Evolutionary conservation across 1,140 invertebrate genomes (phyloP).

Genomic region (Amphibalanus amphitrite): DNA sequence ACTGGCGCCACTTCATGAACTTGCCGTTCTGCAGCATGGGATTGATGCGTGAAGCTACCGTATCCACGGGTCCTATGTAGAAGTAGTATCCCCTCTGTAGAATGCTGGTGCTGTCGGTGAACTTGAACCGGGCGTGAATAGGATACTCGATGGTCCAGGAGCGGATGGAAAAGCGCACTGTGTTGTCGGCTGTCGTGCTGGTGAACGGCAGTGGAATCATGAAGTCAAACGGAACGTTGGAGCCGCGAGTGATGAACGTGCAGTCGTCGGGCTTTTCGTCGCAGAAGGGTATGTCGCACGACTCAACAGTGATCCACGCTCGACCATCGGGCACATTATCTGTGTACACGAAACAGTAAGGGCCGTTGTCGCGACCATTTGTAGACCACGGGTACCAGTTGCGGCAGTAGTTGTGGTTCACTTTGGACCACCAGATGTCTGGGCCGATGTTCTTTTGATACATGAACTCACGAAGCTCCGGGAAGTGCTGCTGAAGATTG

Average conservation of each 20-base stretch:
- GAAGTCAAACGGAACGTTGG: not conserved
- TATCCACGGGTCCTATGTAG: not conserved
- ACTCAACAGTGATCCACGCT: not conserved
- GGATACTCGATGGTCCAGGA: not conserved
- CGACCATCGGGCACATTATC: not conserved
- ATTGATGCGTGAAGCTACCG: not conserved
- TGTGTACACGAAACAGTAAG: not conserved
- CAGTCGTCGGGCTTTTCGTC: not conserved
- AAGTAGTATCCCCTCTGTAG: not conserved
- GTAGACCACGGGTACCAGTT: constrained; percentile 2
- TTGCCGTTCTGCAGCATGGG: not conserved
- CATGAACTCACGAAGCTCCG: not conserved
- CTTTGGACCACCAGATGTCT: not conserved
- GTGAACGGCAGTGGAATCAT: not conserved
- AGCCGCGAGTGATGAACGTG: not conserved
- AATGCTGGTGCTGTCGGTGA: not conserved
- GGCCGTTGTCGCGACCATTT: not conserved
- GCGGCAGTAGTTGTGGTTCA: constrained; percentile 3
- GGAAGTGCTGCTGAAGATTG: not conserved
- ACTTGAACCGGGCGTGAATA: not conserved
- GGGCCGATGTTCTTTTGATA: not conserved
- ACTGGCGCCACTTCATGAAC: not conserved
- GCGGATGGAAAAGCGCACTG: not conserved
- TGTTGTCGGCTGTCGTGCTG: not conserved
- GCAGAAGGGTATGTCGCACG: constrained; percentile 1